phyloP scores from a whole-genome alignment of 53 echinoderm and acorn worm species.

The Antedon mediterranea region DNA sequence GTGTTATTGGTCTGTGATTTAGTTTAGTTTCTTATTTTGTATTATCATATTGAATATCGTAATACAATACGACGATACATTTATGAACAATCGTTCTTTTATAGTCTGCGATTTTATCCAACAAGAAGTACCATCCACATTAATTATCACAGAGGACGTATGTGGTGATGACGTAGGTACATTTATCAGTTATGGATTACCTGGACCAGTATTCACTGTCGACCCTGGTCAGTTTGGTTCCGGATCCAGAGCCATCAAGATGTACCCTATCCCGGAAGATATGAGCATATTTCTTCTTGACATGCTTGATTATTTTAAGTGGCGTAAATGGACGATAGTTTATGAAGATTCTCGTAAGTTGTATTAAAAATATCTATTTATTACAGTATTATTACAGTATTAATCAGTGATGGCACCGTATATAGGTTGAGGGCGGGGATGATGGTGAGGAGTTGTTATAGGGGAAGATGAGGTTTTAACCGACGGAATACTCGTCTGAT shows the following conservation, averaged over 20 bases:
- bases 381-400: too few relatives aligned
- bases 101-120: neutral
- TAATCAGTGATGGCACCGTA: too few relatives aligned
- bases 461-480: too few relatives aligned
- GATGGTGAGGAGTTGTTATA: too few relatives aligned
- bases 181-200: neutral
- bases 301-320: neutral
- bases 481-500: too few relatives aligned
- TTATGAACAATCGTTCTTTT: neutral
- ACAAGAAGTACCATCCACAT: neutral
- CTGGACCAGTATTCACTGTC: neutral
- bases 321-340: neutral
- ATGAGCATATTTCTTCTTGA: constrained; percentile 3
- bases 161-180: neutral
- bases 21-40: too few relatives aligned
- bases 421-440: too few relatives aligned
- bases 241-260: constrained; percentile 40
- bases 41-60: too few relatives aligned
- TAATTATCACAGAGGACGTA: neutral
- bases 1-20: too few relatives aligned
- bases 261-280: constrained; percentile 51
- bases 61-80: too few relatives aligned
- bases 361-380: too few relatives aligned
- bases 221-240: neutral
- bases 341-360: neutral